Percentiles rank a stretch among this genome's conserved stretches.
Conservation (phyloP, 2,797 vertebrate species). For the Platalea minor region DNA sequence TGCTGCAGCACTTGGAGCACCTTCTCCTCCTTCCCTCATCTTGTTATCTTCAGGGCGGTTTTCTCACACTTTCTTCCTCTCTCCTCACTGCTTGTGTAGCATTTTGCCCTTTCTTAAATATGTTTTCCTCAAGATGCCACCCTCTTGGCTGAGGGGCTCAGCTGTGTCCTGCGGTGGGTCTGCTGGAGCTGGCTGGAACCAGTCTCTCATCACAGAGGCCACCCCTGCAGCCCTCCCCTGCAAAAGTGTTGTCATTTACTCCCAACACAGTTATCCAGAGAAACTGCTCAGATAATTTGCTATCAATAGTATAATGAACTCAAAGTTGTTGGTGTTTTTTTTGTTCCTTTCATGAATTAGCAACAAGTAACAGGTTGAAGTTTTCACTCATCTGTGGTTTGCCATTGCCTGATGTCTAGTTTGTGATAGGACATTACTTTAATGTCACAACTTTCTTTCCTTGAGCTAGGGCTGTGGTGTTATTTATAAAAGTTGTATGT, state of each 20-base stretch:
- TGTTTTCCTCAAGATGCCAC: background rate
- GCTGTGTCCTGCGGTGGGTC: background rate
- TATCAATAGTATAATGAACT: background rate
- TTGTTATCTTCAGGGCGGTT: background rate
- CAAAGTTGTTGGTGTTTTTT: background rate
- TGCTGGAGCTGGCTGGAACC: background rate
- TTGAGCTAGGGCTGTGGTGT: background rate
- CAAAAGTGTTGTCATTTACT: background rate
- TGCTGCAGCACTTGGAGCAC: background rate
- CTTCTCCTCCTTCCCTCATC: background rate
- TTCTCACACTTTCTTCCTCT: background rate
- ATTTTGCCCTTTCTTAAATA: background rate
- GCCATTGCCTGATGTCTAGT: background rate
- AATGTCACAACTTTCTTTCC: background rate
- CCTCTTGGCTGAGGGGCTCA: background rate
- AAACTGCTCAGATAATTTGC: background rate
- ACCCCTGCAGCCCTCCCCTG: accelerated
- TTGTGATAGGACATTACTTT: background rate
- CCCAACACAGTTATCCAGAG: background rate
- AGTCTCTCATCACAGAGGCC: background rate
- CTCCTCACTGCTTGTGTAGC: background rate
- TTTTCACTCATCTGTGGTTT: background rate
- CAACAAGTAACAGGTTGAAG: background rate
- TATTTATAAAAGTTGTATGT: background rate
- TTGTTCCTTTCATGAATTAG: background rate